Conservation (phyloP, 2,888 invertebrate genomes). For the Hermaeophaga mercurialis region DNA sequence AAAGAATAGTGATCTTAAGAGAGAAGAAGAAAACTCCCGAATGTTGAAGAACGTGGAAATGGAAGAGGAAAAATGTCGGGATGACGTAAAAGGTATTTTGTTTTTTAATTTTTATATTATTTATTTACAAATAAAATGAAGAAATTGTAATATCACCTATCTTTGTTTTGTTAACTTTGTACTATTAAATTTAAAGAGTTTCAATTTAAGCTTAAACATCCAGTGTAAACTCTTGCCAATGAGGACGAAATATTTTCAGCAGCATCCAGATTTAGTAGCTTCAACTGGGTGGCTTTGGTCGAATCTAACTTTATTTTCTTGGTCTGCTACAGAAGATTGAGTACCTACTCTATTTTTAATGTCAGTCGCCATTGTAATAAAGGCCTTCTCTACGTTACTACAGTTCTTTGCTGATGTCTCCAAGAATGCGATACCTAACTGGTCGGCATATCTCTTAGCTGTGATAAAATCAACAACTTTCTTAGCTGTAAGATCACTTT, state of each 20-base stretch:
- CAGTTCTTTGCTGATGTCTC: slow-evolving; percentile 99
- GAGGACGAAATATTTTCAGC: slow-evolving; percentile 68
- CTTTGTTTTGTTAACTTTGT: too few relatives aligned
- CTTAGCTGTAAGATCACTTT: slow-evolving; percentile 96
- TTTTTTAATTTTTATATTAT: too few relatives aligned
- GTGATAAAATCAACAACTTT: slow-evolving; percentile 98
- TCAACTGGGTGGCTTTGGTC: slow-evolving; percentile 94
- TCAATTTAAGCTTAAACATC: too few relatives aligned
- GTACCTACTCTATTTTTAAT: slow-evolving; percentile 94
- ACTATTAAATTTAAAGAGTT: too few relatives aligned
- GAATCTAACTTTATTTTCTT: slow-evolving; percentile 82
- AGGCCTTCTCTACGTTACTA: slow-evolving; percentile 97
- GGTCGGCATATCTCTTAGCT: slow-evolving; percentile 98
- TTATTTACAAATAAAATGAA: too few relatives aligned
- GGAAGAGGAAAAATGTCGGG: too few relatives aligned
- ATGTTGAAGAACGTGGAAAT: too few relatives aligned
- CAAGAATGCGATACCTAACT: slow-evolving; percentile 97
- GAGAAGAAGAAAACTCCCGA: too few relatives aligned
- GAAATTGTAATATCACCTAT: too few relatives aligned
- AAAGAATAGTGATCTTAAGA: too few relatives aligned
- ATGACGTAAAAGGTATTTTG: too few relatives aligned
- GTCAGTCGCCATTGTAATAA: slow-evolving; percentile 99
- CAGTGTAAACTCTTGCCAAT: slow-evolving; percentile 20
- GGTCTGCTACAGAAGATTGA: slow-evolving; percentile 80
- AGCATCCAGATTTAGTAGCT: slow-evolving; percentile 92